A percentile compares a stretch with the other conserved stretches of the same genome.
Conservation (phyloP, 2,888 invertebrate genomes). For the Seira sanloemensis region DNA sequence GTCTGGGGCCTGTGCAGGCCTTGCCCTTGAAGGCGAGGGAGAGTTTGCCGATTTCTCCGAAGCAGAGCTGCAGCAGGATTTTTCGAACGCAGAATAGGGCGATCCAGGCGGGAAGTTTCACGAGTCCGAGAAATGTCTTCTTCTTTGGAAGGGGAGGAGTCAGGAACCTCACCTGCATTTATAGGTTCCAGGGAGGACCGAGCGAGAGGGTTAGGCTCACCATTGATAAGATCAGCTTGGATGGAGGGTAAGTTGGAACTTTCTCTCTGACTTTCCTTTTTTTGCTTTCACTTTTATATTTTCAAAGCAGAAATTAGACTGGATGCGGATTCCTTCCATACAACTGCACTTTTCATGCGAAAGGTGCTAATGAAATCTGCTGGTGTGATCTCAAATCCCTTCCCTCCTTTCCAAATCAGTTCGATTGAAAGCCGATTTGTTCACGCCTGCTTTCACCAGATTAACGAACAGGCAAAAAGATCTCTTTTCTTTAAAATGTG, state of each 20-base stretch:
- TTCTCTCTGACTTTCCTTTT: slow-evolving; percentile 24
- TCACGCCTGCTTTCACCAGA: slow-evolving; percentile 56
- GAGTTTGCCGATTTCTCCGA: slow-evolving; percentile 50
- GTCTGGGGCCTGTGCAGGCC: background rate
- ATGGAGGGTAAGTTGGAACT: slow-evolving; percentile 63
- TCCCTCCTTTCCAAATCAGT: slow-evolving; percentile 21
- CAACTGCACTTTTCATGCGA: no score
- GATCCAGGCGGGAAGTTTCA: slow-evolving; percentile 67
- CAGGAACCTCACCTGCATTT: slow-evolving; percentile 84
- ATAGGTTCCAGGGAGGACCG: slow-evolving; percentile 84
- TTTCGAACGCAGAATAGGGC: slow-evolving; percentile 65
- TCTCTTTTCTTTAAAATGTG: slow-evolving; percentile 22
- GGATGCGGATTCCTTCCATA: background rate
- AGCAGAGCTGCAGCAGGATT: slow-evolving; percentile 63
- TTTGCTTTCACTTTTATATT: no score
- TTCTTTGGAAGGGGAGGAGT: slow-evolving; percentile 89
- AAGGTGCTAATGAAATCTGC: background rate
- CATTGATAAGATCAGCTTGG: slow-evolving; percentile 79
- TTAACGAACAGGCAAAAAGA: slow-evolving; percentile 38
- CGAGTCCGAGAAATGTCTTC: slow-evolving; percentile 88
- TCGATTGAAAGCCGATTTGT: slow-evolving; percentile 13
- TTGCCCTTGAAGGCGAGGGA: slow-evolving; percentile 30
- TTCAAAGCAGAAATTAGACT: no score
- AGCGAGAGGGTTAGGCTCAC: slow-evolving; percentile 85
- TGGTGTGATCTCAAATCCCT: background rate